Percentiles rank a stretch among this genome's conserved stretches.
These are phyloP conservation scores for Eupithecia insigniata DNA, from an alignment of 2,888 invertebrate genomes.

Conservation along the genomic window DNA sequence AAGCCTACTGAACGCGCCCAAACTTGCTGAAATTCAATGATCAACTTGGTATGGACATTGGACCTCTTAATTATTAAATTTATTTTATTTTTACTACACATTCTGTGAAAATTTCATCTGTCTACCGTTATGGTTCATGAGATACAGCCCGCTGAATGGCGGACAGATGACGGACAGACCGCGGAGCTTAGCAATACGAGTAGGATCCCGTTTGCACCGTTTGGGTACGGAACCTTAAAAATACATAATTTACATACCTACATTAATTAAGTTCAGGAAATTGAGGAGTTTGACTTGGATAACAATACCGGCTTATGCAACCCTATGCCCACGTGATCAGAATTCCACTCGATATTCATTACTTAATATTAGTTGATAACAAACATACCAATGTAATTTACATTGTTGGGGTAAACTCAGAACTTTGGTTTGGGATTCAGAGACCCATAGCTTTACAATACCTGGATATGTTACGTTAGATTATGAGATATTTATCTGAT, in stretches of 20 bases:
- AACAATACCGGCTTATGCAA: conserved; percentile 25
- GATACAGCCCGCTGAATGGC: too few species aligned
- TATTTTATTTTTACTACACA: too few species aligned
- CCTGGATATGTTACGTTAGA: neutral
- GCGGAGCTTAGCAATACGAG: too few species aligned
- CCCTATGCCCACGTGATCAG: conserved; percentile 46
- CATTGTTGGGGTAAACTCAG: conserved; percentile 50
- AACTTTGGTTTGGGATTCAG: conserved; percentile 47
- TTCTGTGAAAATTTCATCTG: too few species aligned
- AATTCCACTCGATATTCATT: conserved; percentile 65
- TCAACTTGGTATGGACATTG: too few species aligned
- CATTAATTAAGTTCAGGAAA: neutral
- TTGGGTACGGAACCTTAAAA: too few species aligned
- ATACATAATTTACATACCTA: neutral
- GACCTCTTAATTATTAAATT: too few species aligned
- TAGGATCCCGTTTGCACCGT: too few species aligned
- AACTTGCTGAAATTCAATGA: too few species aligned
- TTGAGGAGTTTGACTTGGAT: neutral
- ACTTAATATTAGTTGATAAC: conserved; percentile 49
- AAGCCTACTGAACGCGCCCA: too few species aligned
- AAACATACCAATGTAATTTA: conserved; percentile 46
- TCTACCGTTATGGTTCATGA: too few species aligned
- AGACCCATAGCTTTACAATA: conserved; percentile 21
- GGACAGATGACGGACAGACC: too few species aligned
- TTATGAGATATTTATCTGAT: neutral